phyloP scores from a whole-genome alignment of 2,113 vertebrate genomes.

The Motacilla tschutschensis region DNA sequence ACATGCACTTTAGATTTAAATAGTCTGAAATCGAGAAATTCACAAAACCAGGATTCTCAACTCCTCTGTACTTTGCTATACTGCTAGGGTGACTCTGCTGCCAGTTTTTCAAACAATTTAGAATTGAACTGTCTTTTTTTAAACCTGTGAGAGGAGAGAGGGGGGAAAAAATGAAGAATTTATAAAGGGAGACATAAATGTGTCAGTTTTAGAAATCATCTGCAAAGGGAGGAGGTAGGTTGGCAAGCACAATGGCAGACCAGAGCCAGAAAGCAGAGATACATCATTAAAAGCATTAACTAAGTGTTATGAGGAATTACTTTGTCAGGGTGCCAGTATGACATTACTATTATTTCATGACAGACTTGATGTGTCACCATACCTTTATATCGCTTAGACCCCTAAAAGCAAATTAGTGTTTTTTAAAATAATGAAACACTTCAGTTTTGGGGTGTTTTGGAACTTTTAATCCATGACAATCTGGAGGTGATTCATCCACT shows the following conservation, averaged over 20 bases:
- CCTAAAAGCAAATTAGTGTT: not conserved
- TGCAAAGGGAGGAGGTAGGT: not conserved
- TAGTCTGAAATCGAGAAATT: not conserved
- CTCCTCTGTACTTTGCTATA: not conserved
- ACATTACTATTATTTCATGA: not conserved
- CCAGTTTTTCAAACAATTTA: not conserved
- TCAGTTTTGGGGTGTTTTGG: not conserved
- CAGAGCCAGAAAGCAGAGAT: not conserved
- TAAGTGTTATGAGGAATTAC: not conserved
- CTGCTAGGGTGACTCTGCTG: not conserved
- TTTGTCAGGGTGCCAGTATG: not conserved
- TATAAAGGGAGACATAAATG: not conserved
- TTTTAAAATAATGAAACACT: not conserved
- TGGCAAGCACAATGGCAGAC: slow-evolving; percentile 13
- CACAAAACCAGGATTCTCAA: not conserved
- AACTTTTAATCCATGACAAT: not conserved
- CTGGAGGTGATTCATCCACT: not conserved
- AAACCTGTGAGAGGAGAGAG: not conserved
- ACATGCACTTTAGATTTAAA: not conserved
- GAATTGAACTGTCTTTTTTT: not conserved
- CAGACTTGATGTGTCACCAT: not conserved
- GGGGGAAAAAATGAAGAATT: not conserved
- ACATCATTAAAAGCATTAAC: slow-evolving; percentile 5
- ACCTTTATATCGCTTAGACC: not conserved
- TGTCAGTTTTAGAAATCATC: not conserved